These are phyloP conservation scores for Meliscaeva auricollis DNA, from an alignment of 2,888 invertebrate genomes.

Conservation along the genomic window DNA sequence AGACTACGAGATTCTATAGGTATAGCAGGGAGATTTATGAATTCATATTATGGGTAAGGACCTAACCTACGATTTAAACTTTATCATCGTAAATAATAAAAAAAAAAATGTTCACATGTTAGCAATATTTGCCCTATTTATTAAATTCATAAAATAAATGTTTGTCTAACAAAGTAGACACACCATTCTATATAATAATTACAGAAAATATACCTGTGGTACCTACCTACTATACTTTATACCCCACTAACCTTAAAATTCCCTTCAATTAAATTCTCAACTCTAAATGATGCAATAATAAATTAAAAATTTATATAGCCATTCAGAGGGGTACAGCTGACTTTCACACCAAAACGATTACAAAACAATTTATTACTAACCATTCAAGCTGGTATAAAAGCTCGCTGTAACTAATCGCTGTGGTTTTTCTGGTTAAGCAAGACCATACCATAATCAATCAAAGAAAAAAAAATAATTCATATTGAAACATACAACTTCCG, in stretches of 20 bases:
- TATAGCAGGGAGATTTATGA: no score
- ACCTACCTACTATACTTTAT: no score
- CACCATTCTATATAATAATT: no score
- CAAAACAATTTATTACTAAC: slow-evolving; percentile 14
- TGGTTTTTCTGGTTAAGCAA: background rate
- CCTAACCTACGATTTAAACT: no score
- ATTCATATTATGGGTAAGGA: no score
- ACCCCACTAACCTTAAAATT: background rate
- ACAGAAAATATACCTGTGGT: no score
- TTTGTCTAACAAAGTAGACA: no score
- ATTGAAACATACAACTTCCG: slow-evolving; percentile 26
- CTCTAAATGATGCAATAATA: background rate
- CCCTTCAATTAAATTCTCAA: background rate
- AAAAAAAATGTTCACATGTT: no score
- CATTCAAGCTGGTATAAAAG: slow-evolving; percentile 11
- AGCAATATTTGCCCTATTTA: no score
- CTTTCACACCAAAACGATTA: background rate
- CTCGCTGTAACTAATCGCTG: slow-evolving; percentile 1
- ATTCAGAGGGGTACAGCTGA: slow-evolving; percentile 11
- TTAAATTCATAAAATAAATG: no score
- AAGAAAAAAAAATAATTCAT: slow-evolving; percentile 5
- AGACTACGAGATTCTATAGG: no score
- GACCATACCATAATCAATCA: slow-evolving; percentile 13
- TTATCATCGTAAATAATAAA: no score
- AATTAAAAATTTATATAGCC: background rate